phyloP scores from a whole-genome alignment of 92 coral and sea anemone genomes.

The Palythoa heliodiscus region DNA sequence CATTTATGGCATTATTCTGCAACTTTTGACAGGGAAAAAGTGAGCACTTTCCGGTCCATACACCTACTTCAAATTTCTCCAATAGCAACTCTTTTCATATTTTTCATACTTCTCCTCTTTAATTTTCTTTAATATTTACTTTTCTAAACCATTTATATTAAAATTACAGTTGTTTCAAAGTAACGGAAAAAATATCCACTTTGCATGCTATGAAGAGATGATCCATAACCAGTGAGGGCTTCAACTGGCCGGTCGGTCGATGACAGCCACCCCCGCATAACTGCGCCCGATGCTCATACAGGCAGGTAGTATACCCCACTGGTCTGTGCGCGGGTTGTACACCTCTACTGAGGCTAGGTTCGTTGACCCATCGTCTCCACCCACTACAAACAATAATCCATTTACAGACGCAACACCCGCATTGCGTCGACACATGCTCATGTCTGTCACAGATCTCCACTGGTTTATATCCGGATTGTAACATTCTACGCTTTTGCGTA shows the following conservation, averaged over 20 bases:
- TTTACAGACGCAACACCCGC: constrained; percentile 99
- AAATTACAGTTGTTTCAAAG: too few relatives aligned
- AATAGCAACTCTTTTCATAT: too few relatives aligned
- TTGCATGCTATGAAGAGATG: background rate
- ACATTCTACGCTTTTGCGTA: constrained; percentile 97
- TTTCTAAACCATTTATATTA: too few relatives aligned
- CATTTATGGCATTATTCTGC: too few relatives aligned
- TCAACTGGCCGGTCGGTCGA: constrained; percentile 71
- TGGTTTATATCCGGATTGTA: constrained; percentile 85
- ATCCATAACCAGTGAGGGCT: background rate
- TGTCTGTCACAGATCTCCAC: constrained; percentile 90
- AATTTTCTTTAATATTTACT: too few relatives aligned
- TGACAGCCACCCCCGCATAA: constrained; percentile 96
- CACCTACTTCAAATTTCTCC: too few relatives aligned
- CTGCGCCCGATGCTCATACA: constrained; percentile 97
- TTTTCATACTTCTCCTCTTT: too few relatives aligned
- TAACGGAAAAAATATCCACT: background rate
- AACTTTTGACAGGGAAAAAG: too few relatives aligned
- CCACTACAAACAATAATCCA: constrained; percentile 93
- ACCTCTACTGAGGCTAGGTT: constrained; percentile 96
- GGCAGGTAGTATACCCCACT: constrained; percentile 91
- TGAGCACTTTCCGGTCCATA: too few relatives aligned
- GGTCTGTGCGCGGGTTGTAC: constrained; percentile 93
- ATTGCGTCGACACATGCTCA: constrained; percentile 99
- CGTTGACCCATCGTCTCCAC: constrained; percentile 98